Base-by-base conservation (phyloP, 2,888 invertebrate species). In the Thymelicus acteon region DNA sequence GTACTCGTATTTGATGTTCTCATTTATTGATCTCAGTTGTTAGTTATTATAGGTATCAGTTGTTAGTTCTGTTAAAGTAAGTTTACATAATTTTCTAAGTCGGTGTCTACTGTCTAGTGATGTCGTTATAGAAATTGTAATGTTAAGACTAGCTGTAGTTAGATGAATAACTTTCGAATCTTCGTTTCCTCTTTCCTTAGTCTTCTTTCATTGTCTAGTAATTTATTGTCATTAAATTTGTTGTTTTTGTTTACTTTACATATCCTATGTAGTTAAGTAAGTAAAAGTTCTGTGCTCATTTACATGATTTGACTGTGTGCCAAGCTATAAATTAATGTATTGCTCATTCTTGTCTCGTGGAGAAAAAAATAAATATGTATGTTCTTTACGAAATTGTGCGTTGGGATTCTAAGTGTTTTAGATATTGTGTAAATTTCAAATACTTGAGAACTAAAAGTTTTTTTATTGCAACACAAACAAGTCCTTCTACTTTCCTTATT, bases 41-140 rank as follows among this genome's bases (percentile, higher is more conserved):
- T 64, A 24, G 71, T 72, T 72, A 64, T 74, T 68, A 74, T 73
- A 77, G 75, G 79, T 82, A 81, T 79, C 80, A 79, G 81, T 79
- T 74, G 72, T 74, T 73, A 72, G 72, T 74, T 74, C 74, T 74
- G 44, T 44, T 44, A 12, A 44, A 44, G 44, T 44, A 44, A 31
- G 10, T 44, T 44, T 44, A 44, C 44, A 73, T 73, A 37, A 31
- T 40, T 15, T 19, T 37, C 19, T 39, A 10, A 19, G 49, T 49
- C 49, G 49, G n/a, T 63, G 47, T 31, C 37, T 48, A 63, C 15
- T 19, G 24, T 57, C 37, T 48, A 63, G 49, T 64, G 40, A 52
- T 39, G 64, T 63, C 63, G 31, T 64, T 64, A 64, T 63, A 54
- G 39, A 64, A 52, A 64, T 54, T 64, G 6, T 61, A 40, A 37